phyloP scores from a whole-genome alignment of 1,140 invertebrate genomes.

The Callitettix versicolor region DNA sequence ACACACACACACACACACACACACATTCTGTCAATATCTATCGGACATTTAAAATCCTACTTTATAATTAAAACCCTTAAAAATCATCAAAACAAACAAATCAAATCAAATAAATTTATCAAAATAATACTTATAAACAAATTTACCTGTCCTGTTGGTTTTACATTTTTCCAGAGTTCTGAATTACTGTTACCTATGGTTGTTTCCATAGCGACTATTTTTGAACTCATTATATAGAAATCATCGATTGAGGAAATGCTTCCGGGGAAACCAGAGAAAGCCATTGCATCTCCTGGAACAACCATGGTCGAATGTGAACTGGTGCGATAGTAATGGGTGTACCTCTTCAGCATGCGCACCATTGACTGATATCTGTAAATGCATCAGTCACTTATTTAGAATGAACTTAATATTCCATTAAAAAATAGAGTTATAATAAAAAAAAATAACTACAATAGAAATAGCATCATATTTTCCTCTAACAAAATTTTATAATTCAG shows the following conservation, averaged over 20 bases:
- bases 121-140: not conserved
- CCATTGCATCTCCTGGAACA: slow-evolving; percentile 40
- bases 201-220: slow-evolving; percentile 57
- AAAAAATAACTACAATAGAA: no score
- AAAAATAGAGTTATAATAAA: no score
- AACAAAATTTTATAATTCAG: no score
- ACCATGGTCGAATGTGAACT: slow-evolving; percentile 2
- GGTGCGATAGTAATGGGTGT: slow-evolving; percentile 41
- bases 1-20: no score
- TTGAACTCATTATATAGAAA: slow-evolving; percentile 54
- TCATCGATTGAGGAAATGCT: slow-evolving; percentile 52
- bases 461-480: no score
- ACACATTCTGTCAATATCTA: no score
- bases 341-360: slow-evolving; percentile 54
- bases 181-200: slow-evolving; percentile 61
- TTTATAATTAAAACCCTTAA: no score
- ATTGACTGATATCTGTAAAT: slow-evolving; percentile 42
- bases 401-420: no score
- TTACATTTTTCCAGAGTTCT: slow-evolving; percentile 45
- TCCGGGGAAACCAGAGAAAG: slow-evolving; percentile 57
- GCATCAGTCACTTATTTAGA: no score
- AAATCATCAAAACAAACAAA: no score
- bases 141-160: slow-evolving; percentile 36
- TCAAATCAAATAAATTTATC: no score
- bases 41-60: no score